phyloP scores from a whole-genome alignment of 2,888 invertebrate genomes.

The Polydesmus complanatus region DNA sequence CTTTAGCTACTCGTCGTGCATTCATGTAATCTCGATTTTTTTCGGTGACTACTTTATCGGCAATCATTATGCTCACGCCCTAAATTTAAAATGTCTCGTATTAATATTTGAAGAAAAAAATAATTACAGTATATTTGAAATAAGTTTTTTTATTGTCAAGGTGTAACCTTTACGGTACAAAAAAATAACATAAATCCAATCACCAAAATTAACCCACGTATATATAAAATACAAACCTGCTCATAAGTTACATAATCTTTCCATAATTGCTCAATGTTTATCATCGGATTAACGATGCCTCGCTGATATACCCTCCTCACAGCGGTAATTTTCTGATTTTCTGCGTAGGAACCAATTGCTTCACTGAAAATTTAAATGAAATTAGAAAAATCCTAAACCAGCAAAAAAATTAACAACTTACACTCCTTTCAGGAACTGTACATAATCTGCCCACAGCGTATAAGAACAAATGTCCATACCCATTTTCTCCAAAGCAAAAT shows the following conservation, averaged over 20 bases:
- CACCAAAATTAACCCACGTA: neutral
- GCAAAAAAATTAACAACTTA: constrained; percentile 28
- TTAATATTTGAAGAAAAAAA: constrained; percentile 1
- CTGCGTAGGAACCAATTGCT: constrained; percentile 95
- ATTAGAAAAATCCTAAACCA: no score
- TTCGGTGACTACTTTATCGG: constrained; percentile 96
- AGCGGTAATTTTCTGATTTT: constrained; percentile 97
- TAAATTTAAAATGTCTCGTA: no score
- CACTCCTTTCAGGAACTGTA: constrained; percentile 86
- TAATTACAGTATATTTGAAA: neutral
- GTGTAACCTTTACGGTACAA: neutral
- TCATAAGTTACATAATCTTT: constrained; percentile 97
- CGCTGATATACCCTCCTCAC: constrained; percentile 93
- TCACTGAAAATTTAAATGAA: constrained; percentile 40
- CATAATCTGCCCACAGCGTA: constrained; percentile 95
- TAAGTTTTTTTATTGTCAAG: no score
- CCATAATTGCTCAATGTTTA: constrained; percentile 83
- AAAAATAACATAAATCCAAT: neutral
- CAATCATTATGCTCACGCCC: constrained; percentile 71
- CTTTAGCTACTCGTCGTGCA: constrained; percentile 87
- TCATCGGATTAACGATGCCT: constrained; percentile 90
- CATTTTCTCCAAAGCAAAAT: constrained; percentile 96
- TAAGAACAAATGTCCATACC: constrained; percentile 96
- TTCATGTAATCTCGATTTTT: constrained; percentile 95
- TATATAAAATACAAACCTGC: constrained; percentile 29